Percentiles rank a stretch among this genome's conserved stretches.
These are phyloP conservation scores for Orgyia antiqua DNA, from an alignment of 2,888 invertebrate species.

Conservation along the genomic window DNA sequence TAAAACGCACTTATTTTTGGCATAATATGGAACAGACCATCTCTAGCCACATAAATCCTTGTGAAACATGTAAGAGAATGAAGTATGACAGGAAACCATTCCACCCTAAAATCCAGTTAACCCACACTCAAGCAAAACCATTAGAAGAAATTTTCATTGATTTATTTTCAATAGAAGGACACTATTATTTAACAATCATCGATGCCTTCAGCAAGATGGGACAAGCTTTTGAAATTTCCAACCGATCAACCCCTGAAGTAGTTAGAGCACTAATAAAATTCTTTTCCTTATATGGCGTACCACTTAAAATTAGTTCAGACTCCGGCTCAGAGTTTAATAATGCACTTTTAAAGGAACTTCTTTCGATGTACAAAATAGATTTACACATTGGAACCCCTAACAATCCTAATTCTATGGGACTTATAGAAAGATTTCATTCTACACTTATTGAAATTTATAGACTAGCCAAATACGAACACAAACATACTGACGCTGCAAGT, in stretches of 20 bases:
- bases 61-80: conserved; percentile 20
- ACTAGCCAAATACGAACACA: conserved; percentile 9
- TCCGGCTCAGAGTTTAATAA: conserved; percentile 23
- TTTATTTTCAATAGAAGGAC: conserved; percentile 1
- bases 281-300: conserved; percentile 4
- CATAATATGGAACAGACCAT: conserved; percentile 14
- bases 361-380: background rate
- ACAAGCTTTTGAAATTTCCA: conserved; percentile 21
- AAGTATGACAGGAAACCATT: conserved; percentile 14
- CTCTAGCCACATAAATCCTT: conserved; percentile 16
- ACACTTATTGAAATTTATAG: background rate
- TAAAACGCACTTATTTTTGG: conserved; percentile 21
- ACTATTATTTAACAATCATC: conserved; percentile 1
- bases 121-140: conserved; percentile 18
- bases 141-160: conserved; percentile 3
- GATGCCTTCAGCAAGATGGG: conserved; percentile 13
- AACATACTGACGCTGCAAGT: conserved; percentile 18
- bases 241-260: conserved; percentile 13
- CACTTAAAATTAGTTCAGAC: conserved; percentile 21
- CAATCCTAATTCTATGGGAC: background rate
- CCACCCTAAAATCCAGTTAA: conserved; percentile 21
- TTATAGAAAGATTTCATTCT: background rate
- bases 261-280: conserved; percentile 5
- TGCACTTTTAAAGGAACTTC: background rate
- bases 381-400: background rate